phyloP scores from a whole-genome alignment of 1,140 invertebrate species.

The Branchinecta lindahli region DNA sequence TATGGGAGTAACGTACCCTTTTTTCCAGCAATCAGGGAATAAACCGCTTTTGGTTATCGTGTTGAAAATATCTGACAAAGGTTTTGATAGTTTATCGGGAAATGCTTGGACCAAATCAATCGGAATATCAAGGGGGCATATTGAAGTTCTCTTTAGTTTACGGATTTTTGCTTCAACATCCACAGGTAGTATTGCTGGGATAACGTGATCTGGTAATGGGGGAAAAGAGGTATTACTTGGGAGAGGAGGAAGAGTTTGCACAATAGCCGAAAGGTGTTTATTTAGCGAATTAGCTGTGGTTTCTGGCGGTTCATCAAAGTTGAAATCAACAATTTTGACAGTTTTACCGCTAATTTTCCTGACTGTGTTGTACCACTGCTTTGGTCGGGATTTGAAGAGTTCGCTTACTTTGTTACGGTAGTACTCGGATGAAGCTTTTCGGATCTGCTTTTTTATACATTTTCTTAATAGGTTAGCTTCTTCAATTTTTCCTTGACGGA shows the following conservation, averaged over 20 bases:
- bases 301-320: background rate
- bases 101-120: background rate
- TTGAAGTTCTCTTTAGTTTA: background rate
- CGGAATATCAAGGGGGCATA: background rate
- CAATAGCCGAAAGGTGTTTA: slow-evolving; percentile 5
- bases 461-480: slow-evolving; percentile 10
- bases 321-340: background rate
- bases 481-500: slow-evolving; percentile 7
- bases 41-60: background rate
- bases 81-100: background rate
- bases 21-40: background rate
- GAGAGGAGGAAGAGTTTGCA: background rate
- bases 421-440: background rate
- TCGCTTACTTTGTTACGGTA: slow-evolving; percentile 10
- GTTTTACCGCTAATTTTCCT: slow-evolving; percentile 3
- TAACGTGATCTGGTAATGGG: background rate
- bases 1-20: background rate
- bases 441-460: background rate
- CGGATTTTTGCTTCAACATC: too few relatives aligned
- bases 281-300: slow-evolving; percentile 4
- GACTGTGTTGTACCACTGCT: slow-evolving; percentile 2
- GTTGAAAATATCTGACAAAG: background rate
- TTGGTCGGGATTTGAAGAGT: background rate
- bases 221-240: background rate
- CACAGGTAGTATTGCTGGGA: too few relatives aligned